phyloP scores from a whole-genome alignment of 2,113 vertebrate species.

The Gnathonemus echidnorhynchus region DNA sequence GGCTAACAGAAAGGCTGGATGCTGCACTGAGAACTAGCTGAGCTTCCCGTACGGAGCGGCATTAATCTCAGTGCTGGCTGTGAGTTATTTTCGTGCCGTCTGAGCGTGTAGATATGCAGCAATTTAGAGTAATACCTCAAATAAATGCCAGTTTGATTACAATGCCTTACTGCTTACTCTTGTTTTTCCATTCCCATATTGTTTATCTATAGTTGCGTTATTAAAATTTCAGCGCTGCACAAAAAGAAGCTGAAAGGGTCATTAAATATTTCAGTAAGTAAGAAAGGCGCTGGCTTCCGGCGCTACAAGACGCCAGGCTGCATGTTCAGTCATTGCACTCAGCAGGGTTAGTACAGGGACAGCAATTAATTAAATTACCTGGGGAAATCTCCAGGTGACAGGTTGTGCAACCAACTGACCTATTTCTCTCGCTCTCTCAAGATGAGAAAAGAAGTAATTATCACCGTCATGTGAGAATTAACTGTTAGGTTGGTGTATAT shows the following conservation, averaged over 20 bases:
- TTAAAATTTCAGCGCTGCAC: neutral
- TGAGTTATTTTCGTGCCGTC: neutral
- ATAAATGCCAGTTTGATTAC: neutral
- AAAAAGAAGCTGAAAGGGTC: neutral
- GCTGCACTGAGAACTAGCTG: neutral
- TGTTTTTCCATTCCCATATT: neutral
- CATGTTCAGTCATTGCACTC: neutral
- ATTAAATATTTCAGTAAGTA: neutral
- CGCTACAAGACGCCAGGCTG: neutral
- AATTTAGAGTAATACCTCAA: neutral
- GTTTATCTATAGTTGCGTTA: neutral
- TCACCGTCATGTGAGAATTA: neutral
- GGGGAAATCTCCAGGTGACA: neutral
- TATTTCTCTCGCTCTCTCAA: neutral
- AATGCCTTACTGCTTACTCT: neutral
- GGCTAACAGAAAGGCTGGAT: neutral
- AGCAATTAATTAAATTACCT: constrained; percentile 1
- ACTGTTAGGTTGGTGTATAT: neutral
- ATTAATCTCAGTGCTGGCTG: neutral
- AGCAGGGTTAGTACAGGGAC: neutral
- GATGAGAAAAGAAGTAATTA: neutral
- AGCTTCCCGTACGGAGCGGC: neutral
- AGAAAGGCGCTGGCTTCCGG: neutral
- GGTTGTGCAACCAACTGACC: neutral
- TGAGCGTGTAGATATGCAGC: neutral